Evolutionary conservation across 2,113 vertebrate genomes (phyloP), one percentile per base, ranked within the genome.

Genomic region (Hemichromis elongatus): DNA sequence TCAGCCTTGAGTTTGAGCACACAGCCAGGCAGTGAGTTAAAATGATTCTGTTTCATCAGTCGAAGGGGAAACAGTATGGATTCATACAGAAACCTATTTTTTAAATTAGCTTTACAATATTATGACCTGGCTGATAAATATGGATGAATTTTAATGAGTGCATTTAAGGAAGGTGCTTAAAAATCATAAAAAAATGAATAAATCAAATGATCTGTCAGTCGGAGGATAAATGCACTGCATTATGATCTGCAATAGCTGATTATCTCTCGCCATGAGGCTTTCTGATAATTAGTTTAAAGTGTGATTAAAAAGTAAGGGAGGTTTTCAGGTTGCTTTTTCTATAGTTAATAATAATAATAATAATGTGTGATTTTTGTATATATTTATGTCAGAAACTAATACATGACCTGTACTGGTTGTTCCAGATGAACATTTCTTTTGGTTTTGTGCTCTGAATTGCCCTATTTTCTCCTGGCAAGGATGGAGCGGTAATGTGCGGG

Each of bases 401-500:
- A 55, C 8, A 24, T 63, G 82, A 63, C 50, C 53, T 68, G 37
- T 21, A 8, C 50, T 57, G 33, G 28, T 18, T 73, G 61, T 24
- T 86, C 3, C 24, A 18, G 35, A 57, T 6, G 21, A 75, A 37
- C 14, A 11, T 82, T 86, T 85, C 35, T 63, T 16, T 33, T 19
- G 56, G 45, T 50, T 88, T 70, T 77, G 55, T 82, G 77, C 40
- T 89, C 55, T 35, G 45, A 82, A 61, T 83, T 26, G 47, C 68
- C 84, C 63, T 77, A 78, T 84, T 91, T 89, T 87, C 86, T 91
- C 59, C 79, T 54, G 82, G 83, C 40, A 55, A 80, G 66, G 82
- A 90, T 82, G 82, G 85, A 90, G 89, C 12, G 66, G 82, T 68
- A 81, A 86, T 68, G 86, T 90, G 83, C 86, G 56, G 86, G 83